These are phyloP conservation scores for Gerris buenoi DNA, from an alignment of 1,140 invertebrate species.

Conservation along the genomic window DNA sequence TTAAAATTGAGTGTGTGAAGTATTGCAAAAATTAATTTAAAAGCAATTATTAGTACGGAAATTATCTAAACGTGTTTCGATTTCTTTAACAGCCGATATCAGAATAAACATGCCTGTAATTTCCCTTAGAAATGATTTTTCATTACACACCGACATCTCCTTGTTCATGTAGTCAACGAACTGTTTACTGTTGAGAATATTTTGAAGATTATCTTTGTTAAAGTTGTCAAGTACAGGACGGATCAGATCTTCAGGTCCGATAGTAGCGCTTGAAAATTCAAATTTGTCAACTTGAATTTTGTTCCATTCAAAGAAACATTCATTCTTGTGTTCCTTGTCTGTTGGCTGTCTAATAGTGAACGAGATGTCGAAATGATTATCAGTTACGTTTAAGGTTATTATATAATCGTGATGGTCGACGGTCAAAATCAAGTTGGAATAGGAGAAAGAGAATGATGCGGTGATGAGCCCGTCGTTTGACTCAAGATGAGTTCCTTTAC, in stretches of 20 bases:
- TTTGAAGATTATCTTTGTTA: not conserved
- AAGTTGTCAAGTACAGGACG: not conserved
- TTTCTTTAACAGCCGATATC: not conserved
- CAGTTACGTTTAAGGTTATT: not conserved
- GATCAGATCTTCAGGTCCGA: not conserved
- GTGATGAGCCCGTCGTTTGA: not conserved
- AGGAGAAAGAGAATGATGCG: not conserved
- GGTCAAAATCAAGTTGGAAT: not conserved
- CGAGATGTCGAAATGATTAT: not conserved
- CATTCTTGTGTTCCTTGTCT: not conserved
- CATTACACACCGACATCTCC: not conserved
- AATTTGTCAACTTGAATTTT: not conserved
- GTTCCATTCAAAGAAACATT: not conserved
- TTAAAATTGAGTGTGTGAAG: no score
- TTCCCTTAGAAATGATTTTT: not conserved
- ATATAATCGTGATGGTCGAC: not conserved
- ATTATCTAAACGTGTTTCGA: no score
- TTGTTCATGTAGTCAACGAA: not conserved
- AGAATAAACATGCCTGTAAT: not conserved
- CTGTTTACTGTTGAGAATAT: not conserved
- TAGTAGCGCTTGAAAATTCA: not conserved
- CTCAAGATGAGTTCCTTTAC: not conserved
- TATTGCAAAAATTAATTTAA: no score
- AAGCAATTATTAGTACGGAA: no score
- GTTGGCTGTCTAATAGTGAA: not conserved